Evolutionary conservation across 1,140 invertebrate species (phyloP).

Genomic region (Drosophila suzukii): DNA sequence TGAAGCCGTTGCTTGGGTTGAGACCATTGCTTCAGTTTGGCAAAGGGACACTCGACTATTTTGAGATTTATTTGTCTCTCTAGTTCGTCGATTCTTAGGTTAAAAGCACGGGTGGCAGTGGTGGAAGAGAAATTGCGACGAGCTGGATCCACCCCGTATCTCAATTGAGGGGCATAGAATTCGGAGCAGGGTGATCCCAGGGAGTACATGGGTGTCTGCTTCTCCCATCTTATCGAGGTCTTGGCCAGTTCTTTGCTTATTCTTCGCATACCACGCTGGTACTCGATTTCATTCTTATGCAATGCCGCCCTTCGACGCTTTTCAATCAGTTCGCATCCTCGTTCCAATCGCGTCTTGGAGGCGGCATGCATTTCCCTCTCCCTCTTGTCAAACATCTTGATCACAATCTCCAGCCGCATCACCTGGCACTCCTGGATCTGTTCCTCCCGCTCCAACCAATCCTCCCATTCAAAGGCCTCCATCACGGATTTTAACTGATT

Average conservation of each 20-base stretch:
- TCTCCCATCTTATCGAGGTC: constrained; percentile 53
- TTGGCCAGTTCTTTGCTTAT: constrained; percentile 50
- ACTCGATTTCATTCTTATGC: constrained; percentile 82
- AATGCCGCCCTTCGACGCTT: constrained; percentile 81
- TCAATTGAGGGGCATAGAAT: constrained; percentile 85
- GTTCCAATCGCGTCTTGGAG: constrained; percentile 83
- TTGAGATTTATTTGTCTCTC: constrained; percentile 56
- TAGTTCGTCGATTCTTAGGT: constrained; percentile 73
- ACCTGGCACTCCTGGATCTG: constrained; percentile 87
- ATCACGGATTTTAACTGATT: constrained; percentile 45
- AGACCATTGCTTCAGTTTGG: constrained; percentile 66
- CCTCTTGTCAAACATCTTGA: constrained; percentile 82
- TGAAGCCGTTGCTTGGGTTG: constrained; percentile 54
- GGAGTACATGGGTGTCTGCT: constrained; percentile 84
- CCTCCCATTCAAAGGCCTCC: constrained; percentile 82
- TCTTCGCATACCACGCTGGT: constrained; percentile 74
- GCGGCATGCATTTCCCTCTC: constrained; percentile 79
- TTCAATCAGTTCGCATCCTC: constrained; percentile 76
- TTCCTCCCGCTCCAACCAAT: constrained; percentile 81
- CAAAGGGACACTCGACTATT: constrained; percentile 59
- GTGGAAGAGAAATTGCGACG: constrained; percentile 75
- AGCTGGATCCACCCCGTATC: constrained; percentile 85
- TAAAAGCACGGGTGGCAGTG: constrained; percentile 59
- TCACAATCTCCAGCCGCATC: constrained; percentile 85
- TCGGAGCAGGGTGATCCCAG: constrained; percentile 85